Evolutionary conservation across 1,140 invertebrate genomes (phyloP).

Genomic region (Phthorimaea operculella): DNA sequence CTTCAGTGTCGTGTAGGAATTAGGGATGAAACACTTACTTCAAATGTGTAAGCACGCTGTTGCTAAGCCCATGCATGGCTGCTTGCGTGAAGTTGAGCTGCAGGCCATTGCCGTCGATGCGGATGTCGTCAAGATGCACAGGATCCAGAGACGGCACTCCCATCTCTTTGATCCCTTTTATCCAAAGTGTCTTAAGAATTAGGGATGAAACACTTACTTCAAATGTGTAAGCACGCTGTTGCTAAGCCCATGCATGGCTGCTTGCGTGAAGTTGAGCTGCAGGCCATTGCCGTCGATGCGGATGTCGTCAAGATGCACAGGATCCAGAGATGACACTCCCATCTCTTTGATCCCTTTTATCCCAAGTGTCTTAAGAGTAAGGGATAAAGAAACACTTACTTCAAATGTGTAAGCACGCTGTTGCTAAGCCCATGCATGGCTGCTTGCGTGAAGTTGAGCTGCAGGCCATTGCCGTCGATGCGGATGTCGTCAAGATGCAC

Average conservation of each 20-base stretch:
- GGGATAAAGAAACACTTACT: constrained; percentile 45
- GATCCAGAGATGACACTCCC: constrained; percentile 53
- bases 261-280: constrained; percentile 38
- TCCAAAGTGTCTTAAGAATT: too few species aligned
- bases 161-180: constrained; percentile 61
- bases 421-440: constrained; percentile 43
- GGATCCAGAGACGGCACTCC: constrained; percentile 57
- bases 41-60: constrained; percentile 32
- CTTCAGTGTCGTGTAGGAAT: too few species aligned
- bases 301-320: constrained; percentile 51
- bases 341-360: constrained; percentile 63
- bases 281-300: constrained; percentile 45
- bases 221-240: constrained; percentile 33
- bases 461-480: constrained; percentile 45
- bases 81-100: constrained; percentile 41
- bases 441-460: constrained; percentile 39
- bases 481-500: constrained; percentile 47
- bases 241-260: constrained; percentile 41
- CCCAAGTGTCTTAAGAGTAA: too few species aligned
- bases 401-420: constrained; percentile 42
- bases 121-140: constrained; percentile 46
- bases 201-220: constrained; percentile 30
- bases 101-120: constrained; percentile 44
- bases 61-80: constrained; percentile 39
- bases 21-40: constrained; percentile 30